Base-by-base conservation (phyloP, 2,797 vertebrate species). In the Syncerus caffer region DNA sequence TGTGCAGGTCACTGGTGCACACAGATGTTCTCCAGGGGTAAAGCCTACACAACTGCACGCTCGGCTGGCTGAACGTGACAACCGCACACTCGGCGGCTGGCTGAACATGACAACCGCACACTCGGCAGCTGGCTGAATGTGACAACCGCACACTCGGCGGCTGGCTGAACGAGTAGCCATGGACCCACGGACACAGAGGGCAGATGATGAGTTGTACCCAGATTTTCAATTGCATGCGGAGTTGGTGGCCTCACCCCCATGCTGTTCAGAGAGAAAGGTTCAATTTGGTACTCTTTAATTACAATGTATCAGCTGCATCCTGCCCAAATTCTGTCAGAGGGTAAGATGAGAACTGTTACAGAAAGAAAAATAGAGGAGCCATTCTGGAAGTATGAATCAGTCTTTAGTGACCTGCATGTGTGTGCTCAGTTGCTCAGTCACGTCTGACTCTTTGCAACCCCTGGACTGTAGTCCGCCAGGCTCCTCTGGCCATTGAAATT, bases 51-150 rank as follows among this genome's bases (percentile, higher is more conserved):
- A 82, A 50, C 45, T 16, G 15, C 78, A 31, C 0, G 1, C 27
- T 11, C 16, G 6, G 4, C 0, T 79, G 15, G 45, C 76, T 47
- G 45, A 34, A n/a, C 23, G 0, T 17, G 57, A 76, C 38, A 76
- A 29, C 42, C 8, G 2, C 76, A 50, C 4, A 1, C 25, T 10
- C 15, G 0, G 25, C 1, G 42, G 76, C 27, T 47, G 27, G 27
- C 76, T 50, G 27, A 13, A 6, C 1, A 4, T n/a, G 29, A 50
- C 16, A 50, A 50, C 76, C 17, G 9, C 78, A n/a, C 2, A 12
- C 17, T 13, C 17, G 2, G 47, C 0, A 47, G 74, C 25, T 78
- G 14, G 42, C 74, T 29, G 11, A 27, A 27, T 0, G 58, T 14
- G 27, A 78, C 42, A 47, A n/a, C 78, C 1, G 17, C 50, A 53